phyloP scores from a whole-genome alignment of 1,140 invertebrate genomes.

The Schlechtendalia chinensis region DNA sequence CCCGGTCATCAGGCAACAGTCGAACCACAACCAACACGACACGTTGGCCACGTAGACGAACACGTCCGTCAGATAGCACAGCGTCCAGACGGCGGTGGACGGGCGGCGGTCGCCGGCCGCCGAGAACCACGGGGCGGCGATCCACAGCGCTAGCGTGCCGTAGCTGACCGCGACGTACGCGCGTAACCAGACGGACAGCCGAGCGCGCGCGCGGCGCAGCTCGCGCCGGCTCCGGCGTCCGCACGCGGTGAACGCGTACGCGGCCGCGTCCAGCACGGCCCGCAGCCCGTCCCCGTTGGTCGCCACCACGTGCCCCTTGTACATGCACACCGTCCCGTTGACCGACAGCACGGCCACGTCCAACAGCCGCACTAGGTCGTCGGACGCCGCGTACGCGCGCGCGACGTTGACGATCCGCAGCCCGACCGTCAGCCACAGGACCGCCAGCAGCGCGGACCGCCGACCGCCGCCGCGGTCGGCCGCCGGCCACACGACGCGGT shows the following conservation, averaged over 20 bases:
- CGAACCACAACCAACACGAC: no score
- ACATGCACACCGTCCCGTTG: neutral
- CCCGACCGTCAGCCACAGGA: neutral
- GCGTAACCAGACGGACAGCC: neutral
- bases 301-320: no score
- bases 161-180: neutral
- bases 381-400: neutral
- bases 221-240: neutral
- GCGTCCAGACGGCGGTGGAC: neutral
- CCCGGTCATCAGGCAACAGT: no score
- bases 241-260: neutral
- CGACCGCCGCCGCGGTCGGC: neutral
- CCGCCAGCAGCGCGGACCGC: neutral
- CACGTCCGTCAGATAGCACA: no score
- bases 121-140: neutral
- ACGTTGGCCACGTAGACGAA: no score
- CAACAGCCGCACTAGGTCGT: neutral
- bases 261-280: neutral
- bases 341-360: no score
- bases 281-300: neutral
- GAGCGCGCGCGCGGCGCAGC: neutral
- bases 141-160: neutral
- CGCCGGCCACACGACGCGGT: neutral
- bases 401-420: neutral
- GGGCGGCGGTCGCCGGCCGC: neutral